phyloP scores from a whole-genome alignment of 2,797 vertebrate species.

The Rallus crepitans region DNA sequence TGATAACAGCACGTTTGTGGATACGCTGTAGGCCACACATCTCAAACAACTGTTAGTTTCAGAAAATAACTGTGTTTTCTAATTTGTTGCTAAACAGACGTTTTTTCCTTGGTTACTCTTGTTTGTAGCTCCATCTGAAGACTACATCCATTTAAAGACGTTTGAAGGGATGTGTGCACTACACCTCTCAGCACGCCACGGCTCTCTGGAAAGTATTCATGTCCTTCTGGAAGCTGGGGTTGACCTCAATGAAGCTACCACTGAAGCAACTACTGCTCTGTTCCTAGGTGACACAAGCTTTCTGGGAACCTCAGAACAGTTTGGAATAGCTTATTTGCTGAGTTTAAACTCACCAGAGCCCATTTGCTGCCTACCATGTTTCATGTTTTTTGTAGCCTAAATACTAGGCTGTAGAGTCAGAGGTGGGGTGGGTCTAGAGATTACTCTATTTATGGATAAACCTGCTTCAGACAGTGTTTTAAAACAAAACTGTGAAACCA shows the following conservation, averaged over 20 bases:
- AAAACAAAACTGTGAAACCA: background rate
- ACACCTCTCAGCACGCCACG: constrained; percentile 86
- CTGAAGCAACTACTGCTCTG: constrained; percentile 87
- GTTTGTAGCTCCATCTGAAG: constrained; percentile 72
- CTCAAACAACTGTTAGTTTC: background rate
- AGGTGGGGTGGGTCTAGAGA: background rate
- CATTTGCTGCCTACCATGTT: background rate
- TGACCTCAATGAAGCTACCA: constrained; percentile 84
- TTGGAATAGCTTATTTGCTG: background rate
- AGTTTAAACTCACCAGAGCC: background rate
- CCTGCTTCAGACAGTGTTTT: background rate
- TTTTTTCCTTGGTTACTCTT: rapidly evolving
- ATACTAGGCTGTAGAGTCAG: background rate
- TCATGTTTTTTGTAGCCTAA: background rate
- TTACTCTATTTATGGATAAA: background rate
- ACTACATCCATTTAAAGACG: constrained; percentile 84
- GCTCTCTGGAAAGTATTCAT: constrained; percentile 77
- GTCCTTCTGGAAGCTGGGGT: constrained; percentile 85
- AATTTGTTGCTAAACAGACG: background rate
- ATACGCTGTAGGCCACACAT: rapidly evolving
- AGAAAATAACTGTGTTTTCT: background rate
- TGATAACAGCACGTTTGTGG: rapidly evolving
- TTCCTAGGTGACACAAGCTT: constrained; percentile 85
- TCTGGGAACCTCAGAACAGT: background rate
- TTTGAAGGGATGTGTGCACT: constrained; percentile 89